Conservation (phyloP, 64 coral and sea anemone species). For the Cladopsammia gracilis region DNA sequence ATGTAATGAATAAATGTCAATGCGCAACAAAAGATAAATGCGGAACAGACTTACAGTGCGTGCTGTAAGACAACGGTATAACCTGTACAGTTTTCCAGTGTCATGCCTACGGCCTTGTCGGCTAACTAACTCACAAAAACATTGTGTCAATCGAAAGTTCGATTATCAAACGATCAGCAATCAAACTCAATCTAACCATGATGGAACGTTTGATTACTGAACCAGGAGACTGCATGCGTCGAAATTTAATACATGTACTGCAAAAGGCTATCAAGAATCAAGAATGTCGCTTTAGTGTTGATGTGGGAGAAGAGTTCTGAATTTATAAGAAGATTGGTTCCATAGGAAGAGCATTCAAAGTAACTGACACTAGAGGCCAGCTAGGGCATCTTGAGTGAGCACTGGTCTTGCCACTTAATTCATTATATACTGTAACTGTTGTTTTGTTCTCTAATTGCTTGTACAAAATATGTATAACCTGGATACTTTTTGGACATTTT, state of each 20-base stretch:
- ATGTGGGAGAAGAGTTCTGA: not conserved
- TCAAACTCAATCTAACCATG: too few relatives aligned
- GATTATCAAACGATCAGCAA: too few relatives aligned
- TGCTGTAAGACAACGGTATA: too few relatives aligned
- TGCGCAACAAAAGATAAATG: too few relatives aligned
- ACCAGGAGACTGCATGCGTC: not conserved
- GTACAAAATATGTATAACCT: not conserved
- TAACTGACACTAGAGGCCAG: not conserved
- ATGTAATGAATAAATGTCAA: too few relatives aligned
- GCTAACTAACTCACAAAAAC: too few relatives aligned
- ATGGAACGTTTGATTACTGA: too few relatives aligned
- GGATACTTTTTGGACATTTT: conserved; percentile 12
- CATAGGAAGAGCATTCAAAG: not conserved
- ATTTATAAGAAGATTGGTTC: conserved; percentile 6
- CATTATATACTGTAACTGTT: too few relatives aligned
- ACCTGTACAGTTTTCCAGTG: too few relatives aligned
- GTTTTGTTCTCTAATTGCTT: not conserved
- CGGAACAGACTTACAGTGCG: too few relatives aligned
- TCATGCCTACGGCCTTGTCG: too few relatives aligned
- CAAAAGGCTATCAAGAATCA: not conserved
- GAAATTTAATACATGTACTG: not conserved
- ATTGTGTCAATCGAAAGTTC: too few relatives aligned
- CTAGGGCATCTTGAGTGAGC: not conserved
- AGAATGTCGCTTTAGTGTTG: not conserved
- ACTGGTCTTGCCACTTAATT: conserved; percentile 19